Base-by-base conservation (phyloP, 35 echinoderm and acorn worm species). In the Apostichopus parvimensis region DNA sequence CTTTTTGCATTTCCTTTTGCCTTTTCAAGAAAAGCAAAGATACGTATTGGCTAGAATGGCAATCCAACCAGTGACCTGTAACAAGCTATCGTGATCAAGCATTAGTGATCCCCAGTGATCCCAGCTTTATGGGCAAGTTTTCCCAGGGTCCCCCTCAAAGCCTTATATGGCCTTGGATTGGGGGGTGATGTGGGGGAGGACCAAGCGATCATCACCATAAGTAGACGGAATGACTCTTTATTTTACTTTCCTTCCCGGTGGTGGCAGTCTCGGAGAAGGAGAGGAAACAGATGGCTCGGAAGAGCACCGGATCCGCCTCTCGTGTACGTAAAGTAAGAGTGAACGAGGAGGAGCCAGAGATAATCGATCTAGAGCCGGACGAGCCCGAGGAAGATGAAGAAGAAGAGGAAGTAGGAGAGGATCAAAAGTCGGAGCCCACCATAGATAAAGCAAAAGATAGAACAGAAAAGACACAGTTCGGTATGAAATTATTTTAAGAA, bases 281-380 rank as follows among this genome's bases (percentile, higher is more conserved):
- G 89, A 91, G 56, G n/a, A 91, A 91, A 54, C 89, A 91, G 89
- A 91, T 91, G 89, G 89, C 89, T 26, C 71, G 89, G 15, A 91
- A 91, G 28, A 91, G 89, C 73, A 79, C 12, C 26, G 89, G 73
- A 5, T 91, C 89, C 6, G 86, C 86, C 8, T 91, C 89, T 56
- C 71, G 89, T 4, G 54, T 91, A 10, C 54, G 89, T 6, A 91
- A 91, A 26, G 89, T 91, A 6, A 45, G 57, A 15, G 89, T 79
- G 12, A 55, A 91, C 56, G 77, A 91, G 54, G 89, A 91, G 9
- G 89, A 91, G 20, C 72, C 76, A n/a, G 89, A 91, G 55, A 91
- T 91, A 18, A 91, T 91, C 24, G 77, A 91, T n/a, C 54, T 91
- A 24, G 89, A 91, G 10, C 89, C 52, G 20, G 89, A 91, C 59